phyloP scores from a whole-genome alignment of 2,113 vertebrate species.

The Lathamus discolor region DNA sequence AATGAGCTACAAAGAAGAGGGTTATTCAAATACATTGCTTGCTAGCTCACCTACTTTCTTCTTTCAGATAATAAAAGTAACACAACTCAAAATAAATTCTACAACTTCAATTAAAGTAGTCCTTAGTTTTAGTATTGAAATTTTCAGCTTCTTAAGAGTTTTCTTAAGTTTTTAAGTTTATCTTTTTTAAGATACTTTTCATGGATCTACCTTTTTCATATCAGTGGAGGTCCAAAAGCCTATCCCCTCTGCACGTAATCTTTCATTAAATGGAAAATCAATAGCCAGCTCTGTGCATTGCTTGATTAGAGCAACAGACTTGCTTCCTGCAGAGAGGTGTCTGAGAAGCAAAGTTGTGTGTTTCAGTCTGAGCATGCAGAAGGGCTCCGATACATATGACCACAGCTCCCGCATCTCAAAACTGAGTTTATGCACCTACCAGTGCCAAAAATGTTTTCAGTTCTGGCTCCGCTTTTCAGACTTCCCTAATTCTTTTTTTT shows the following conservation, averaged over 20 bases:
- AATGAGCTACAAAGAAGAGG: neutral
- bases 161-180: neutral
- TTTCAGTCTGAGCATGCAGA: neutral
- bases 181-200: neutral
- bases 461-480: neutral
- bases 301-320: neutral
- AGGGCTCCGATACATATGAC: rapidly evolving
- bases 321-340: rapidly evolving
- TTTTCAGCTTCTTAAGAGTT: neutral
- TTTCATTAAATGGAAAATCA: neutral
- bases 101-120: neutral
- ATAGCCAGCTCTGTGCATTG: neutral
- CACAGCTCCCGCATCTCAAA: neutral
- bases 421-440: neutral
- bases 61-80: neutral
- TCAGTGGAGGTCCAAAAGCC: neutral
- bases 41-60: neutral
- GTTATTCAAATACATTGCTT: neutral
- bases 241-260: neutral
- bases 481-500: neutral
- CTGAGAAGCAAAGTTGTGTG: neutral
- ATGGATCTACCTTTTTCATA: neutral
- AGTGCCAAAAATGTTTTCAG: neutral
- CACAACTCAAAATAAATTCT: neutral
- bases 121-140: neutral